phyloP scores from a whole-genome alignment of 2,888 invertebrate species.

The Uropetala carovei region DNA sequence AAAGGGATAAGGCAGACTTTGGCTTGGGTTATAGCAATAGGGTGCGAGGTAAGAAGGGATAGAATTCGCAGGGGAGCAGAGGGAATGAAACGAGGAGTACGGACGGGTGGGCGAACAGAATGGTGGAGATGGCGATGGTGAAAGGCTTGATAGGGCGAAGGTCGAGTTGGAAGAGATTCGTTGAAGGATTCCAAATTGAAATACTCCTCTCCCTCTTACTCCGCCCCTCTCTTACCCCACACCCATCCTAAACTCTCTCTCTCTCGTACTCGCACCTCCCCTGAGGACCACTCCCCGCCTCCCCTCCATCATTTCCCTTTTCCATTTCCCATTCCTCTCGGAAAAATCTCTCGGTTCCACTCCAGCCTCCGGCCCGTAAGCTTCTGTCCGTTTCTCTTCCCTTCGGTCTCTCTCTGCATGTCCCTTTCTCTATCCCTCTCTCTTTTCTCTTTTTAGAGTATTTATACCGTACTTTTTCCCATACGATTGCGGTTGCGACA shows the following conservation, averaged over 20 bases:
- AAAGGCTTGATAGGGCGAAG: neutral
- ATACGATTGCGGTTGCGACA: neutral
- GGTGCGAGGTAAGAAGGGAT: neutral
- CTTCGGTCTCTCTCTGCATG: neutral
- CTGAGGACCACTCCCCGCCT: too few relatives aligned
- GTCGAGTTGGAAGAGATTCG: slow-evolving; percentile 3
- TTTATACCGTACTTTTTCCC: neutral
- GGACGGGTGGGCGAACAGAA: neutral
- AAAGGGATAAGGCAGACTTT: neutral
- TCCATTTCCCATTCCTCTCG: too few relatives aligned
- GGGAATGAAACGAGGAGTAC: neutral
- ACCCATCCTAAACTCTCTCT: neutral
- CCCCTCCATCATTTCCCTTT: too few relatives aligned
- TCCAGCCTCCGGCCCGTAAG: neutral
- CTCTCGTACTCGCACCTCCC: too few relatives aligned
- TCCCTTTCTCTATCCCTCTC: neutral
- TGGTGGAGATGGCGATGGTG: neutral
- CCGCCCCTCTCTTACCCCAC: neutral
- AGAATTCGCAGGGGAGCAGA: neutral
- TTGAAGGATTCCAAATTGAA: slow-evolving; percentile 33
- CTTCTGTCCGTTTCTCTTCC: neutral
- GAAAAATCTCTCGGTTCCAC: neutral
- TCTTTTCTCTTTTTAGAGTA: neutral
- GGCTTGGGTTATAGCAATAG: too few relatives aligned
- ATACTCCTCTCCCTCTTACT: neutral